Conservation (phyloP, 2,888 invertebrate species). For the Linnaemya vulpina region DNA sequence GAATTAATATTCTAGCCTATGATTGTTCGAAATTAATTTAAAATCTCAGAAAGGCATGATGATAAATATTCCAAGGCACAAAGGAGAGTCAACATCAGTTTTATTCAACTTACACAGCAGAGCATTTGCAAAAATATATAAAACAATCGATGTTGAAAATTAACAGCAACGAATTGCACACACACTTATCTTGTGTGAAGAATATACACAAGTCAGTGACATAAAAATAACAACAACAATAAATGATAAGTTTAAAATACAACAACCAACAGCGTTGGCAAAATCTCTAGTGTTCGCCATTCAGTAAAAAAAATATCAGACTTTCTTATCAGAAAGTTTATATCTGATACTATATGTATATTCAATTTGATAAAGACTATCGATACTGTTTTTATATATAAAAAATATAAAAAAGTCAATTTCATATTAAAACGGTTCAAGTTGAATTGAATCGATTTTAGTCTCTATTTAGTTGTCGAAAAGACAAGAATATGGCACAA, state of each 20-base stretch:
- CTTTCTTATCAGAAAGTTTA: conserved; percentile 19
- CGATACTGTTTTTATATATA: not conserved
- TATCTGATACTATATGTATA: conserved; percentile 38
- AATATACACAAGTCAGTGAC: not conserved
- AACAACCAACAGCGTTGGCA: not conserved
- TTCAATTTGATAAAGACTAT: conserved; percentile 17
- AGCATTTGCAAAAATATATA: not conserved
- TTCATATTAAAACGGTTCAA: not conserved
- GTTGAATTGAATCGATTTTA: conserved; percentile 17
- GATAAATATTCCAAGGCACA: no score
- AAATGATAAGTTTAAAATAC: not conserved
- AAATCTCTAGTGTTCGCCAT: not conserved
- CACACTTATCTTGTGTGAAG: conserved; percentile 9
- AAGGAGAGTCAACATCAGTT: no score
- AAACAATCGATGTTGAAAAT: no score
- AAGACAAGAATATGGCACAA: conserved; percentile 45
- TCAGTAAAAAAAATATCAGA: not conserved
- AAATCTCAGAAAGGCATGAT: no score
- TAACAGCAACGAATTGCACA: not conserved
- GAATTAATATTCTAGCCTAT: no score
- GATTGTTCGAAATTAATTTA: no score
- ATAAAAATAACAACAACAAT: not conserved
- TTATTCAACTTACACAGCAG: no score
- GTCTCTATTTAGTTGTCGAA: conserved; percentile 14
- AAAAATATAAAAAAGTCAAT: not conserved